Conservation (phyloP, 1,140 invertebrate species). For the Gerris buenoi region DNA sequence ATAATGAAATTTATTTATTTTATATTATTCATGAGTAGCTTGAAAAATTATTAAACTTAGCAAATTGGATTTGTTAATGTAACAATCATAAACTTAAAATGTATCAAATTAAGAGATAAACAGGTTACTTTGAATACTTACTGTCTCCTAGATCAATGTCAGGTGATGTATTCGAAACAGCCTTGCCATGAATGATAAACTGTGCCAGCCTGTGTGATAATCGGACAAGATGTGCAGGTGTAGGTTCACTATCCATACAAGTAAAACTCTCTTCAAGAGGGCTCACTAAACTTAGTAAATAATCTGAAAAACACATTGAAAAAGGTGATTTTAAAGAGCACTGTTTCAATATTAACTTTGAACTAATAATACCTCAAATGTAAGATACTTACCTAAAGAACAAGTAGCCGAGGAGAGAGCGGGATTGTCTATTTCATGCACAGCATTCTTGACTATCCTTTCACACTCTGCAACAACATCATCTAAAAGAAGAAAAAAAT, state of each 20-base stretch:
- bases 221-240: slow-evolving; percentile 23
- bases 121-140: no score
- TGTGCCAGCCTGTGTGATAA: slow-evolving; percentile 40
- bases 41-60: no score
- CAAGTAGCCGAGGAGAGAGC: slow-evolving; percentile 49
- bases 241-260: slow-evolving; percentile 4
- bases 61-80: no score
- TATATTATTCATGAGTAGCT: no score
- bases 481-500: no score
- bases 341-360: no score
- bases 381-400: slow-evolving; percentile 44
- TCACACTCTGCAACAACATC: slow-evolving; percentile 41
- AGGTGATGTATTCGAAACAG: slow-evolving; percentile 51
- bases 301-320: slow-evolving; percentile 34
- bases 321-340: no score
- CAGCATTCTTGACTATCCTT: slow-evolving; percentile 41
- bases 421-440: slow-evolving; percentile 52
- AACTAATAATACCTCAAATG: no score
- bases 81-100: no score
- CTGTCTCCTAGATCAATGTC: slow-evolving; percentile 56
- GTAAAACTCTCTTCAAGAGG: slow-evolving; percentile 26
- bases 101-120: no score
- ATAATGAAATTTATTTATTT: no score
- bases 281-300: slow-evolving; percentile 36
- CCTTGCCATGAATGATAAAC: slow-evolving; percentile 49